These are phyloP conservation scores for Sebastes minor DNA, from an alignment of 2,797 vertebrate species.

Conservation along the genomic window DNA sequence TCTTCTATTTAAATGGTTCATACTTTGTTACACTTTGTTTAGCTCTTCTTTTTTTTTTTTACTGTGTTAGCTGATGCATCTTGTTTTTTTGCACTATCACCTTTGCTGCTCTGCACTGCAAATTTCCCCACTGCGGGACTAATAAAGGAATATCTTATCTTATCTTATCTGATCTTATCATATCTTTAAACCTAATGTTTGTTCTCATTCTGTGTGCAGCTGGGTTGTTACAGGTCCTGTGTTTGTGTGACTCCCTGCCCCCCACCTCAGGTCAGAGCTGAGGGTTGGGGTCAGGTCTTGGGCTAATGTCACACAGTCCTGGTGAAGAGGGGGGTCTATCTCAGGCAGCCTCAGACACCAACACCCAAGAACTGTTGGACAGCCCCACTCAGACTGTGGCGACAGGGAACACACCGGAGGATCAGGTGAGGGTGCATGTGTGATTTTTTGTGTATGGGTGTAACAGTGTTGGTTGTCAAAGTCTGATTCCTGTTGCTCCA, in stretches of 20 bases:
- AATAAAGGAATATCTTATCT: too few relatives aligned
- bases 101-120: too few relatives aligned
- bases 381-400: conserved; percentile 11
- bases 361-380: conserved; percentile 41
- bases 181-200: not conserved
- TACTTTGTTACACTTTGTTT: too few relatives aligned
- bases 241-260: not conserved
- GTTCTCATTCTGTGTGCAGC: not conserved
- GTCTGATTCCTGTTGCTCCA: not conserved
- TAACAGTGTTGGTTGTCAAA: not conserved
- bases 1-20: too few relatives aligned
- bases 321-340: conserved; percentile 53
- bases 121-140: too few relatives aligned
- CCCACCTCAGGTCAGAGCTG: conserved; percentile 22
- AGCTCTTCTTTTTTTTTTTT: too few relatives aligned
- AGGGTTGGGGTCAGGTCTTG: conserved; percentile 18
- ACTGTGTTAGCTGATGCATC: too few relatives aligned
- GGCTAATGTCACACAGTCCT: conserved; percentile 70
- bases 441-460: not conserved
- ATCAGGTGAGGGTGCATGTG: conserved; percentile 54
- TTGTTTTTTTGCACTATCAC: too few relatives aligned
- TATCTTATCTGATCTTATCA: not conserved
- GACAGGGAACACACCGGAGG: conserved; percentile 31
- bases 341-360: conserved; percentile 50
- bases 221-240: conserved; percentile 24